phyloP scores from a whole-genome alignment of 2,113 vertebrate genomes.

The Peromyscus polionotus region DNA sequence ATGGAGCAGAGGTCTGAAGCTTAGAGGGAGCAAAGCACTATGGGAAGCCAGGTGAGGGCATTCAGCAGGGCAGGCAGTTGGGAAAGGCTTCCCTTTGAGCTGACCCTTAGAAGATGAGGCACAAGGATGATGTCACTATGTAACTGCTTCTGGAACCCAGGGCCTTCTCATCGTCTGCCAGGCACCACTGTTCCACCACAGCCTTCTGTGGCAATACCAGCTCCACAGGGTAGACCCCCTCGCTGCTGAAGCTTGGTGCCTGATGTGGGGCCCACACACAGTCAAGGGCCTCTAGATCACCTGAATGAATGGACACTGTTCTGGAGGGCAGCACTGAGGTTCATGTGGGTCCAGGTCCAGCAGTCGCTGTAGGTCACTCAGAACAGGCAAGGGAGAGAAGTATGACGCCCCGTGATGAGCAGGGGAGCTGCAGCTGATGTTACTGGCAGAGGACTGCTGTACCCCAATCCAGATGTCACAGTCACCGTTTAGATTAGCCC shows the following conservation, averaged over 20 bases:
- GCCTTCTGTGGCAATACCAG: not conserved
- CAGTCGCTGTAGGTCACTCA: not conserved
- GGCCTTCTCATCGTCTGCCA: not conserved
- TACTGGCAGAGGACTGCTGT: not conserved
- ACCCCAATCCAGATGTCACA: not conserved
- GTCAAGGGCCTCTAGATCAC: no score
- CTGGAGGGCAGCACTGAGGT: not conserved
- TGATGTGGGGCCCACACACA: not conserved
- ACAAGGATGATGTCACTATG: not conserved
- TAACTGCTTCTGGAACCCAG: not conserved
- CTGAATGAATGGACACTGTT: not conserved
- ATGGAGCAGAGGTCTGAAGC: not conserved
- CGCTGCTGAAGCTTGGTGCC: not conserved
- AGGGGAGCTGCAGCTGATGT: not conserved
- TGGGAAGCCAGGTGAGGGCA: no score
- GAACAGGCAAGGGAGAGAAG: not conserved
- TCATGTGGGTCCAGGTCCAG: not conserved
- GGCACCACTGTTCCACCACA: not conserved
- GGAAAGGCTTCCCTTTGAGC: not conserved
- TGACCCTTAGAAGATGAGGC: not conserved
- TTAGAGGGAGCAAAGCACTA: not conserved
- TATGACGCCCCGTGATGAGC: not conserved
- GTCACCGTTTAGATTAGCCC: not conserved
- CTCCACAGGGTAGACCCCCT: not conserved
- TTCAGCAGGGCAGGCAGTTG: not conserved